Conservation (phyloP, 2,113 vertebrate species). For the Lycocorax pyrrhopterus region DNA sequence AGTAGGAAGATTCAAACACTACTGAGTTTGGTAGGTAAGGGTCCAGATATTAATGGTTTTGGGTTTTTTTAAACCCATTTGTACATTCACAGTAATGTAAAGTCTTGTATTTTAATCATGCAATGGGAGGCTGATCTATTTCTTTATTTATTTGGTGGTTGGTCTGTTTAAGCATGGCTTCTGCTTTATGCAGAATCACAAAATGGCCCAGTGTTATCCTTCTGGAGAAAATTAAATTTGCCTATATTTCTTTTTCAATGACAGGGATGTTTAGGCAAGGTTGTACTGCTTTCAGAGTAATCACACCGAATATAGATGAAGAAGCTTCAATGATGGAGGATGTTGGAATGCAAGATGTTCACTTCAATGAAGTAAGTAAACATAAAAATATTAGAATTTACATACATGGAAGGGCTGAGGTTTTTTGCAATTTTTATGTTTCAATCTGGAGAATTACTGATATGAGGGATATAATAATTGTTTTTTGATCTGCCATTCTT, state of each 20-base stretch:
- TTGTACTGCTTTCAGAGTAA: conserved; percentile 91
- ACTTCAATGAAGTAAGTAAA: conserved; percentile 90
- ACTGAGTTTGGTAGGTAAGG: not conserved
- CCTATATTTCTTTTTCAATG: not conserved
- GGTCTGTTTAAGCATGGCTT: not conserved
- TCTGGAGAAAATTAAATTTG: not conserved
- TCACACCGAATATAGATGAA: conserved; percentile 98
- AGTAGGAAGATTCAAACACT: not conserved
- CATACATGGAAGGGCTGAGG: not conserved
- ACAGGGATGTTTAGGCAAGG: conserved; percentile 94
- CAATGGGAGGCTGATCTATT: not conserved
- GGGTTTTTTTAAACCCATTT: not conserved
- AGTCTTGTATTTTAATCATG: not conserved
- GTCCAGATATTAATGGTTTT: not conserved
- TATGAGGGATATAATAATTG: not conserved
- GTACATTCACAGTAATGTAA: not conserved
- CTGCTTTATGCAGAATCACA: not conserved
- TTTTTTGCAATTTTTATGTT: not conserved
- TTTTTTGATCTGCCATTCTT: not conserved
- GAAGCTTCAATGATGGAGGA: conserved; percentile 99
- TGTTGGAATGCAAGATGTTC: conserved; percentile 97
- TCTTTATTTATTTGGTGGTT: not conserved
- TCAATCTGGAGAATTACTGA: not conserved
- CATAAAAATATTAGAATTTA: not conserved
- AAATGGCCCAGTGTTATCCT: not conserved